Conservation (phyloP, 2,113 vertebrate species). For the Trogon melanurus region DNA sequence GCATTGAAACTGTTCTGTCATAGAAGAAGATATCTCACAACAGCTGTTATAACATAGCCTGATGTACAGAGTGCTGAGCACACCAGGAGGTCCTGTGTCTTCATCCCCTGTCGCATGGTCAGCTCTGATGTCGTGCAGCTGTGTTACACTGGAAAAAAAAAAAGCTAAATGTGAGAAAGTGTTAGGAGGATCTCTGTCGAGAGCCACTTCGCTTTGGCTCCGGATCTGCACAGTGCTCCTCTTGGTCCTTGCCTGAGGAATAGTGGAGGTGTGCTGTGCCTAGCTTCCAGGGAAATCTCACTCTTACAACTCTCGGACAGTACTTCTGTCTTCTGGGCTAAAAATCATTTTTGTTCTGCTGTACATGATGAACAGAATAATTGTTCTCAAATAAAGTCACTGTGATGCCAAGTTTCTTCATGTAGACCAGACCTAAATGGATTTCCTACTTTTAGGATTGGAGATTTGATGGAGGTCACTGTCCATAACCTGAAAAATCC, state of each 20-base stretch:
- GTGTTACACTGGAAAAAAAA: not conserved
- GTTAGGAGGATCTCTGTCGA: not conserved
- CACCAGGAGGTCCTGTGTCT: not conserved
- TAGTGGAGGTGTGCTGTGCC: rapidly evolving
- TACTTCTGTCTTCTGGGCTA: not conserved
- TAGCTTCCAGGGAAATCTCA: not conserved
- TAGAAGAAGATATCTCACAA: not conserved
- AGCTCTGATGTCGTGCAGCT: not conserved
- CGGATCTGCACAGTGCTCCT: not conserved
- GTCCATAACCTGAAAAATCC: not conserved
- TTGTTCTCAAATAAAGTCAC: not conserved
- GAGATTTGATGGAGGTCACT: not conserved
- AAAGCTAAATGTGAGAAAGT: not conserved
- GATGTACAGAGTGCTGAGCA: not conserved
- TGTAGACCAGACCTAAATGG: not conserved
- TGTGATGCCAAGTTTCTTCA: not conserved
- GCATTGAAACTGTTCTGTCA: not conserved
- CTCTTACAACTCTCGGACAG: not conserved
- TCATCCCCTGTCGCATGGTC: not conserved
- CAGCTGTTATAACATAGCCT: not conserved
- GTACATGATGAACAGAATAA: not conserved
- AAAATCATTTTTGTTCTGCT: not conserved
- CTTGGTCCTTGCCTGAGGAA: not conserved
- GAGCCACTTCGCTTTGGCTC: not conserved
- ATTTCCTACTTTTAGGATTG: not conserved